Evolutionary conservation across 2,888 invertebrate species (phyloP), one percentile per base, ranked within the genome.

Genomic region (Lottia scabra): DNA sequence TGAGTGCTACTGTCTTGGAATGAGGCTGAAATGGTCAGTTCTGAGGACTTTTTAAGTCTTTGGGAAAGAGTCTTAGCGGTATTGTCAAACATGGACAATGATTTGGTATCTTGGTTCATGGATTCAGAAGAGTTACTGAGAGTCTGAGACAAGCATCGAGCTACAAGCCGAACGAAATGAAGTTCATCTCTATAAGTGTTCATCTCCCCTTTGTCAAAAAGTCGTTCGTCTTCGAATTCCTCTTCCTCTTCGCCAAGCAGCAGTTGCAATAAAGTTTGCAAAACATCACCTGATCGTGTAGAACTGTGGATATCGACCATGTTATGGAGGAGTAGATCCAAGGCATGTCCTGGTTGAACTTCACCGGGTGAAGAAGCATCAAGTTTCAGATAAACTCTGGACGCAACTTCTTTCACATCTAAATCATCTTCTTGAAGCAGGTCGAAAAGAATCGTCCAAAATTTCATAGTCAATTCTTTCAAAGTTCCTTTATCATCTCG

Each of bases 201-300:
- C 83, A 87, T 83, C 72, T 88, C 87, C n/a, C 87, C 86, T 70
- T 82, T 85, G 77, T 88, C 88, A 83, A 88, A 88, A 43, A 88
- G 79, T 26, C 88, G 74, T 71, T 84, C 85, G 45, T 78, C 80
- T 23, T 72, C 68, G 12, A 77, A 80, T 85, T 85, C 75, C 5
- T 69, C 23, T 15, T 73, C 65, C 13, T 65, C 73, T 19, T 63
- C 71, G 2, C 68, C 65, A 45, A 69, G 68, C 27, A 81, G 73
- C 73, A 75, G 74, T 16, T 62, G 67, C 26, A 80, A 43, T 46
- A 80, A 46, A 23, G 71, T 64, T 26, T 19, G n/a, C 65, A 71
- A 65, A 68, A 79, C 78, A 19, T 67, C 65, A 27, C 45, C 67
- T 64, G 62, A 48, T 38, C 68, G 43, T 13, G 38, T 63, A 2